Conservation (phyloP, 2,888 invertebrate species). For the Patella ulyssiponensis region DNA sequence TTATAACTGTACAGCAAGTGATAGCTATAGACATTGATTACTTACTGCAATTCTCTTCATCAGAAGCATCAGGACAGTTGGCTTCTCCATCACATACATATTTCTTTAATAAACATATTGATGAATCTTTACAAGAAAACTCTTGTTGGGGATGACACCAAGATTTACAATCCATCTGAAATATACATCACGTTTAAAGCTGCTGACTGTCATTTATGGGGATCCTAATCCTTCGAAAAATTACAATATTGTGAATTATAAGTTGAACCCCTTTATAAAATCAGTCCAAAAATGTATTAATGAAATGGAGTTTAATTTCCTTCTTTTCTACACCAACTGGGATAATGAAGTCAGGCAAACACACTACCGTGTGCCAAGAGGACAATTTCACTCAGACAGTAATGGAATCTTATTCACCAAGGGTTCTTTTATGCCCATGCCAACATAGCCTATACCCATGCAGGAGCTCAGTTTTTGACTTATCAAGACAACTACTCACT, state of each 20-base stretch:
- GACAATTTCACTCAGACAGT: neutral
- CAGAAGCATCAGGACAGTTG: constrained; percentile 85
- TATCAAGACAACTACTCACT: too few species aligned
- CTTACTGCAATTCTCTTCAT: constrained; percentile 83
- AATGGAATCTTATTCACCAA: too few species aligned
- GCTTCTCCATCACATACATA: constrained; percentile 81
- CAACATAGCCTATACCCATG: too few species aligned
- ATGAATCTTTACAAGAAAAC: constrained; percentile 50
- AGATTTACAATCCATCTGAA: constrained; percentile 49
- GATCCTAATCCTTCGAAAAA: too few species aligned
- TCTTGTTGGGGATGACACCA: constrained; percentile 58
- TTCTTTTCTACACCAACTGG: neutral
- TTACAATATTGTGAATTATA: too few species aligned
- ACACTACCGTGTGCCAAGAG: neutral
- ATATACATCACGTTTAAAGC: neutral
- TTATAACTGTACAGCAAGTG: neutral
- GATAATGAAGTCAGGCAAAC: neutral
- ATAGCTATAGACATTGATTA: neutral
- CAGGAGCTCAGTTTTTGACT: too few species aligned
- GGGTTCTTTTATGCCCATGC: too few species aligned
- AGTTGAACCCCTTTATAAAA: too few species aligned
- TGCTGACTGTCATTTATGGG: too few species aligned
- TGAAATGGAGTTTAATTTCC: too few species aligned
- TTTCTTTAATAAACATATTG: constrained; percentile 34
- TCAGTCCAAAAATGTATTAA: too few species aligned